Conservation (phyloP, 2,888 invertebrate genomes). For the Cerceris rybyensis region DNA sequence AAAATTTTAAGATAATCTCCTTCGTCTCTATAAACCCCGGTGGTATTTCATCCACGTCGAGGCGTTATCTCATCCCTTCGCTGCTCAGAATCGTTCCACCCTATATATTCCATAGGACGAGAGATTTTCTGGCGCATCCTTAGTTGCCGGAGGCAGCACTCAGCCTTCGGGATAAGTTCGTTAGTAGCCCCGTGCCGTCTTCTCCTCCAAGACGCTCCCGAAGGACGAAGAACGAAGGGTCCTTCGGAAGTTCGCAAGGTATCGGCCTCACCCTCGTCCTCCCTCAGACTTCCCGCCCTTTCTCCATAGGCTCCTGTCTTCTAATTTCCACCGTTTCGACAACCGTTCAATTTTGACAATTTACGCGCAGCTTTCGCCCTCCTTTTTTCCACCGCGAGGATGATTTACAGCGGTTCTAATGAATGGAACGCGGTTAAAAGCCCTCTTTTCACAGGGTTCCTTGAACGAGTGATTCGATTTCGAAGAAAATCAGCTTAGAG, state of each 20-base stretch:
- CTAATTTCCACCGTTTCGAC: slow-evolving; percentile 62
- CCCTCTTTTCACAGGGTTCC: not conserved
- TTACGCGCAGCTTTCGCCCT: slow-evolving; percentile 43
- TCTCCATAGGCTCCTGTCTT: slow-evolving; percentile 41
- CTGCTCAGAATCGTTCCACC: slow-evolving; percentile 39
- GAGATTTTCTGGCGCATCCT: slow-evolving; percentile 57
- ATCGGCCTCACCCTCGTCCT: slow-evolving; percentile 29
- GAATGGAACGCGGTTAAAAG: slow-evolving; percentile 7
- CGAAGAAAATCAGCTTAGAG: not conserved
- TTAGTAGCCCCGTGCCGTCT: slow-evolving; percentile 67
- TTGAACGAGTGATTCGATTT: slow-evolving; percentile 19
- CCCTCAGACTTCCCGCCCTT: slow-evolving; percentile 24
- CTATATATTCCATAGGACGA: slow-evolving; percentile 33
- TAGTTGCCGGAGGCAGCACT: slow-evolving; percentile 59
- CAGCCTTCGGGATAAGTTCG: slow-evolving; percentile 74
- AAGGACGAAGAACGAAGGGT: slow-evolving; percentile 69
- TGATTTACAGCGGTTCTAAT: slow-evolving; percentile 14
- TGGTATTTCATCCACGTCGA: no score
- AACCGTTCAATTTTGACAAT: slow-evolving; percentile 60
- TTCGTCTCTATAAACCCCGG: no score
- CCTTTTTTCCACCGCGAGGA: slow-evolving; percentile 6
- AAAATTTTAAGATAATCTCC: no score
- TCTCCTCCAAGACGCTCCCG: slow-evolving; percentile 68
- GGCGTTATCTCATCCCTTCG: not conserved
- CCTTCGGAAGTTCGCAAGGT: slow-evolving; percentile 50